These are phyloP conservation scores for Caenorhabditis sinica DNA, from an alignment of 2,888 invertebrate genomes.

Conservation along the genomic window DNA sequence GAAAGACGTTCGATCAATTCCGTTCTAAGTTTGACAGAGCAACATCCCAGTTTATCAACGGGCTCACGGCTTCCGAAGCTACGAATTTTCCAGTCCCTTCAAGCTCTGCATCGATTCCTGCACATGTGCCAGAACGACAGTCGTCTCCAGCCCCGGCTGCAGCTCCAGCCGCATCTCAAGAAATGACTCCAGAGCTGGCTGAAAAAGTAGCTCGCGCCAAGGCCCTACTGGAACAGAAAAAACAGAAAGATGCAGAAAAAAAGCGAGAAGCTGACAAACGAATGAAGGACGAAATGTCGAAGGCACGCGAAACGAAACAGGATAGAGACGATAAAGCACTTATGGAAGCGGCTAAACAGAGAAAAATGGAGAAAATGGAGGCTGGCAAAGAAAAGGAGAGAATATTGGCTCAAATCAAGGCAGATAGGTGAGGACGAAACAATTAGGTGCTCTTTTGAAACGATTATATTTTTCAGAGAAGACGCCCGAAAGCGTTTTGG, in stretches of 20 bases:
- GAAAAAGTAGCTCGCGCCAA: constrained; percentile 68
- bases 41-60: constrained; percentile 37
- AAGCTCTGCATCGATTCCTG: not conserved
- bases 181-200: constrained; percentile 38
- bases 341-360: constrained; percentile 68
- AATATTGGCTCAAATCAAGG: constrained; percentile 70
- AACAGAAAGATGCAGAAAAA: constrained; percentile 61
- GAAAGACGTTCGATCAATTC: constrained; percentile 57
- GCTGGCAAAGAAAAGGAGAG: constrained; percentile 69
- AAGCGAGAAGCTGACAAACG: constrained; percentile 64
- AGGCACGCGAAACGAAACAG: constrained; percentile 59
- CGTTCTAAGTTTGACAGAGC: constrained; percentile 42
- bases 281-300: constrained; percentile 44
- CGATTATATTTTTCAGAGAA: constrained; percentile 31
- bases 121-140: no score
- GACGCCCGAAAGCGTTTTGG: constrained; percentile 46
- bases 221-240: constrained; percentile 67
- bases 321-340: constrained; percentile 70
- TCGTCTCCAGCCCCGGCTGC: not conserved
- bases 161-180: constrained; percentile 21
- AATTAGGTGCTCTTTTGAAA: constrained; percentile 14
- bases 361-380: constrained; percentile 69
- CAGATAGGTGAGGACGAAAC: constrained; percentile 63
- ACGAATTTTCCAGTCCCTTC: not conserved
- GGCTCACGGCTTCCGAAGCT: not conserved